A percentile compares a stretch with the other conserved stretches of the same genome.
Conservation (phyloP, 2,797 vertebrate species). For the Eulemur rubriventer region DNA sequence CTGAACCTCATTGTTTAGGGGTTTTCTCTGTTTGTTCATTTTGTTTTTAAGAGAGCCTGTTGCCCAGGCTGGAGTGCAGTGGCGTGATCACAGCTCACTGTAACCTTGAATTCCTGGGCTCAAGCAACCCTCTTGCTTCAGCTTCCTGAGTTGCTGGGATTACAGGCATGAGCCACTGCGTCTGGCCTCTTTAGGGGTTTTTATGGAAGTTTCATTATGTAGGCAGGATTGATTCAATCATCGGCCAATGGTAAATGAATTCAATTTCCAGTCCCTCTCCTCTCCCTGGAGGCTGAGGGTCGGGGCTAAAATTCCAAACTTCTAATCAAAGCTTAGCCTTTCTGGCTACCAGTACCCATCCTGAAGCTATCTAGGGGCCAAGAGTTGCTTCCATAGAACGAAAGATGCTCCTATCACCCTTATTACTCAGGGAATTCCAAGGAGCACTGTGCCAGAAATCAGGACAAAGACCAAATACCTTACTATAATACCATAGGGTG, state of each 20-base stretch:
- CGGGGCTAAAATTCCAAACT: background rate
- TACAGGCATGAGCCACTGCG: background rate
- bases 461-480: background rate
- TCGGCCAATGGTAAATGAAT: background rate
- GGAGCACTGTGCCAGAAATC: background rate
- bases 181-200: background rate
- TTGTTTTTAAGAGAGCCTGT: background rate
- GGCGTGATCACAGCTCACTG: background rate
- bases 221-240: background rate
- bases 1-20: background rate
- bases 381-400: background rate
- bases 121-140: background rate
- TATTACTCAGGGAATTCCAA: constrained; percentile 44
- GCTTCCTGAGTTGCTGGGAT: background rate
- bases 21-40: background rate
- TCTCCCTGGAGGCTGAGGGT: background rate
- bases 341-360: background rate
- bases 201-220: background rate
- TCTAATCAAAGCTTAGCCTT: background rate
- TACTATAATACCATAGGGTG: background rate
- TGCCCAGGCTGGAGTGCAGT: background rate
- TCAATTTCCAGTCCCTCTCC: background rate
- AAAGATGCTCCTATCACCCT: background rate
- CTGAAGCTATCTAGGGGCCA: background rate
- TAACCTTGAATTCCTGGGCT: background rate